Evolutionary conservation across 2,113 vertebrate species (phyloP).

Genomic region (Halcyon senegalensis): DNA sequence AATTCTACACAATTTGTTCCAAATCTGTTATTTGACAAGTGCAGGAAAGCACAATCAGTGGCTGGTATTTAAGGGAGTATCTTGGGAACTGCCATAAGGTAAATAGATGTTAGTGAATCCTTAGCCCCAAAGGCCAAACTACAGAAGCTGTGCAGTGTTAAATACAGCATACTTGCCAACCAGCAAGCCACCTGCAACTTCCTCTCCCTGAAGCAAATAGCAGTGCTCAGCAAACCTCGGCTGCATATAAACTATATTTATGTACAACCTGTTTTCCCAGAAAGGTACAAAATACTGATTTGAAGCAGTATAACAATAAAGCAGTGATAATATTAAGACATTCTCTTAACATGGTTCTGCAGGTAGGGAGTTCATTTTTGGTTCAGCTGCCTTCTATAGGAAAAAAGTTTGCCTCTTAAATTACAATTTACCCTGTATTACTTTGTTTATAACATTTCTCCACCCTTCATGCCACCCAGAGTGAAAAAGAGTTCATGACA

Average conservation of each 20-base stretch:
- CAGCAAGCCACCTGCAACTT: background rate
- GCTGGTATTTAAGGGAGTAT: constrained; percentile 32
- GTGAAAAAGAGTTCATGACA: constrained; percentile 56
- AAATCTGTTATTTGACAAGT: constrained; percentile 56
- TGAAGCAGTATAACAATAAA: background rate
- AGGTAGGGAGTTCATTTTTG: background rate
- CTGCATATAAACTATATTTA: background rate
- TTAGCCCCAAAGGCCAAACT: background rate
- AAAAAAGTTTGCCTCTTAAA: background rate
- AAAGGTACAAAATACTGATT: background rate
- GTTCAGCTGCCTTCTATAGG: constrained; percentile 15
- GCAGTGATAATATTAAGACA: background rate
- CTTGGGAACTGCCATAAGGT: constrained; percentile 44
- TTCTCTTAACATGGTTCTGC: background rate
- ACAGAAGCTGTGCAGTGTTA: background rate
- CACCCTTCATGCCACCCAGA: constrained; percentile 40
- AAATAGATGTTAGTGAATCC: constrained; percentile 27
- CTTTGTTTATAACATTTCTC: constrained; percentile 41
- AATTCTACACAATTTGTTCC: constrained; percentile 68
- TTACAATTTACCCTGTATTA: constrained; percentile 26
- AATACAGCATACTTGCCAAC: background rate
- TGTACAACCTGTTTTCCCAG: constrained; percentile 24
- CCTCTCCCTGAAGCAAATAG: background rate
- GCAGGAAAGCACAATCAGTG: background rate
- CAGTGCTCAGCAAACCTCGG: background rate